Evolutionary conservation across 2,888 invertebrate genomes (phyloP), one percentile per base, ranked within the genome.

Genomic region (Nymphalis polychloros): DNA sequence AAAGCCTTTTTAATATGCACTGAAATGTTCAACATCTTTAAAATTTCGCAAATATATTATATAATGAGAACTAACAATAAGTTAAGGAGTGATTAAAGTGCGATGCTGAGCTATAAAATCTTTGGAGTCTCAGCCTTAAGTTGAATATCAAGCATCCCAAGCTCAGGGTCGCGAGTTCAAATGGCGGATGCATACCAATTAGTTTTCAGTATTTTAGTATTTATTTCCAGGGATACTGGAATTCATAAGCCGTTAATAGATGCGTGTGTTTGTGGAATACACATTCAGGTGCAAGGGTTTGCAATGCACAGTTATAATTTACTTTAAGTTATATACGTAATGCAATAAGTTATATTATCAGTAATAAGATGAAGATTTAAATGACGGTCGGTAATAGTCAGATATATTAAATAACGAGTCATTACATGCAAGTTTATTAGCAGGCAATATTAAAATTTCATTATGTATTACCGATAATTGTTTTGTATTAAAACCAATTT

Each of bases 131-230:
- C 27, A 47, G 61, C 23, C 20, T 61, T 55, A 61, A 53, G 48
- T 49, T 61, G 41, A 61, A 67, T 62, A 61, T 61, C 55, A 63
- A 68, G 75, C 75, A 78, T 75, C 74, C 75, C 75, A 72, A 77
- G 79, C 76, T 77, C 76, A 69, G 76, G 85, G 85, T 85, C 85
- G 78, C 72, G 65, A 76, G 85, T 81, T 84, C 84, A 84, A 78
- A 67, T 66, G 64, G 66, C 68, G 74, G 71, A 67, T 70, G 76
- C 77, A 72, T 72, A 73, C 73, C 77, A 77, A 79, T 79, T 78
- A 79, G 76, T 77, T 76, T 74, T 70, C 73, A 72, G 76, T 71
- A 77, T 74, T 74, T 75, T 73, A 72, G 71, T 73, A 71, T 66
- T 72, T 72, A 75, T 75, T 73, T 71, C 75, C 63, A 61, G 69